Conservation (phyloP, 2,113 vertebrate genomes). For the Barnardius zonarius region DNA sequence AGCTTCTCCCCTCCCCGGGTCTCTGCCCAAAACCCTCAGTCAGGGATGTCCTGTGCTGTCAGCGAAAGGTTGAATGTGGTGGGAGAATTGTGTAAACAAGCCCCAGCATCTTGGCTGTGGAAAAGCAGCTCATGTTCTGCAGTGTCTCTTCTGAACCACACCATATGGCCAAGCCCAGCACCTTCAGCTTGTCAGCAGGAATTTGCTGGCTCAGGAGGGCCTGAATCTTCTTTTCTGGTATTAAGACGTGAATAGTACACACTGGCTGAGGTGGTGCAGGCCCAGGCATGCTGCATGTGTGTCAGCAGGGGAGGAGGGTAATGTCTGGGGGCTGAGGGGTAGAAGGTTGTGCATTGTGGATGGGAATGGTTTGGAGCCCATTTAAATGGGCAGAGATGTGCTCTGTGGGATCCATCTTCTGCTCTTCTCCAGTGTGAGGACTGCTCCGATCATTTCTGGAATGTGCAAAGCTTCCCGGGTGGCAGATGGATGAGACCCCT, state of each 20-base stretch:
- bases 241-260: neutral
- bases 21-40: neutral
- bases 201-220: neutral
- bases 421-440: neutral
- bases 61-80: neutral
- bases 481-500: neutral
- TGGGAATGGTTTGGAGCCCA: neutral
- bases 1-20: neutral
- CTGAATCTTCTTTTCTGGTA: constrained; percentile 13
- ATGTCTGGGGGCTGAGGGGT: too few relatives aligned
- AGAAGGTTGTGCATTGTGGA: neutral
- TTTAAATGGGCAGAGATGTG: neutral
- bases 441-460: neutral
- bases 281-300: neutral
- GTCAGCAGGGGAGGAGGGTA: neutral
- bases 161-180: neutral
- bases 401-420: neutral
- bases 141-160: neutral
- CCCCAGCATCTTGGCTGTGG: neutral
- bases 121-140: neutral
- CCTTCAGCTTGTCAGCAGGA: neutral
- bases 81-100: neutral
- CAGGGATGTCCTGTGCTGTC: neutral
- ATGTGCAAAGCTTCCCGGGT: neutral
- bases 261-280: neutral